phyloP scores from a whole-genome alignment of 2,888 invertebrate genomes.

The Mayetiola destructor region DNA sequence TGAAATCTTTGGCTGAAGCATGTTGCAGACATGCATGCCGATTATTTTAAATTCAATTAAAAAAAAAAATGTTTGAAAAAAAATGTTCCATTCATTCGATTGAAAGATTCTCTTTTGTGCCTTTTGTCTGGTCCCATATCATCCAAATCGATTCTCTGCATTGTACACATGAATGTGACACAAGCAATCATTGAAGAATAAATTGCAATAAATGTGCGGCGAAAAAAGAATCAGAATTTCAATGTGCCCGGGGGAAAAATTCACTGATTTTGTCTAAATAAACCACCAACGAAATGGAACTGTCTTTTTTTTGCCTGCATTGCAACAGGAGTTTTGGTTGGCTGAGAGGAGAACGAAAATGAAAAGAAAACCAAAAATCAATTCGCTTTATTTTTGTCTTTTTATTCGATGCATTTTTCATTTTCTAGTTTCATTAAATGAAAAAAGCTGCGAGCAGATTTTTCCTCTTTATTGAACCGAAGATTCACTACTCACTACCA shows the following conservation, averaged over 20 bases:
- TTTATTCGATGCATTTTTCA: not conserved
- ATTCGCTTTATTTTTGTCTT: not conserved
- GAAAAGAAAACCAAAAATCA: not conserved
- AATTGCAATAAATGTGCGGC: constrained; percentile 1
- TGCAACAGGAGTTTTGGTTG: too few relatives aligned
- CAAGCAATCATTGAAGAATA: constrained; percentile 8
- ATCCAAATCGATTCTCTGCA: not conserved
- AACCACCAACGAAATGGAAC: not conserved
- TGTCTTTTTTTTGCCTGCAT: not conserved
- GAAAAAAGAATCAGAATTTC: not conserved
- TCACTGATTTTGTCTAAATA: not conserved
- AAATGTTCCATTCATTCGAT: not conserved
- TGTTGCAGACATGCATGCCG: not conserved
- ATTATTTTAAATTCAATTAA: not conserved
- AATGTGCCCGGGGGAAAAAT: constrained; percentile 1
- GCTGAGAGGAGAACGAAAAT: too few relatives aligned
- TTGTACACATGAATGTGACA: not conserved
- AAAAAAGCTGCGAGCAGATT: too few relatives aligned
- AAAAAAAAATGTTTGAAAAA: constrained; percentile 4
- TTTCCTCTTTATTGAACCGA: too few relatives aligned
- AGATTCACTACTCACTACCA: too few relatives aligned
- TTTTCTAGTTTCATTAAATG: too few relatives aligned
- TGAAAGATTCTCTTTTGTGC: not conserved
- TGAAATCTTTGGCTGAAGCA: not conserved
- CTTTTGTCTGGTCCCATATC: not conserved